Conservation (phyloP, 2,888 invertebrate species). For the Andrena dorsata region DNA sequence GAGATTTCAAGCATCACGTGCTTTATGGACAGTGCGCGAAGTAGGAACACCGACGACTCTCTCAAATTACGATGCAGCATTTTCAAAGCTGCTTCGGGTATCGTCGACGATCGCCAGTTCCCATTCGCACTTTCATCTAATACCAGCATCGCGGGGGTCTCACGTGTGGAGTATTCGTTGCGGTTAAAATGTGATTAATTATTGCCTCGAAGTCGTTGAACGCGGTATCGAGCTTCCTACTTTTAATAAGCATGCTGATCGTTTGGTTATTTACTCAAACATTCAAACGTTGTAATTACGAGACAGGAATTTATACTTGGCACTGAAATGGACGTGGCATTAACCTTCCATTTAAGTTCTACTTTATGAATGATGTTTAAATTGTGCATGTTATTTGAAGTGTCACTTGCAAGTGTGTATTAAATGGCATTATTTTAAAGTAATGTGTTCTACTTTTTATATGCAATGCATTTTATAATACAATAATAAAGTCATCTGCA, state of each 20-base stretch:
- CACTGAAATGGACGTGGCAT: background rate
- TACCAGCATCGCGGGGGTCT: background rate
- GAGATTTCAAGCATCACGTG: slow-evolving; percentile 37
- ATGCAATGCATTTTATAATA: too few species aligned
- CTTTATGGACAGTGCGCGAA: slow-evolving; percentile 42
- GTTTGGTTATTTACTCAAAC: background rate
- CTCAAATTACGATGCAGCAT: slow-evolving; percentile 68
- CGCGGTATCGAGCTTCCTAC: slow-evolving; percentile 2
- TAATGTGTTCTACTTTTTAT: too few species aligned
- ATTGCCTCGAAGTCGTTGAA: slow-evolving; percentile 3
- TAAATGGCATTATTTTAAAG: background rate
- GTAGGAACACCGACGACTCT: slow-evolving; percentile 59
- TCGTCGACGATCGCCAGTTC: slow-evolving; percentile 47
- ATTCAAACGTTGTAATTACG: background rate
- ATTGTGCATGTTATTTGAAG: background rate
- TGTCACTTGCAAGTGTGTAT: background rate
- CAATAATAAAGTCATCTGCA: too few species aligned
- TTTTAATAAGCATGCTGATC: background rate
- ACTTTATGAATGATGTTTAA: background rate
- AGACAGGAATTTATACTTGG: background rate
- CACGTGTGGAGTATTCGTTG: slow-evolving; percentile 2
- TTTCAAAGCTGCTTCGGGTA: slow-evolving; percentile 53
- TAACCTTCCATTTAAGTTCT: background rate
- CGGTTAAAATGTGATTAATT: slow-evolving; percentile 34
- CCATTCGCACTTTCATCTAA: slow-evolving; percentile 62